Conservation (phyloP, 2,113 vertebrate species). For the Ranitomeya imitator region DNA sequence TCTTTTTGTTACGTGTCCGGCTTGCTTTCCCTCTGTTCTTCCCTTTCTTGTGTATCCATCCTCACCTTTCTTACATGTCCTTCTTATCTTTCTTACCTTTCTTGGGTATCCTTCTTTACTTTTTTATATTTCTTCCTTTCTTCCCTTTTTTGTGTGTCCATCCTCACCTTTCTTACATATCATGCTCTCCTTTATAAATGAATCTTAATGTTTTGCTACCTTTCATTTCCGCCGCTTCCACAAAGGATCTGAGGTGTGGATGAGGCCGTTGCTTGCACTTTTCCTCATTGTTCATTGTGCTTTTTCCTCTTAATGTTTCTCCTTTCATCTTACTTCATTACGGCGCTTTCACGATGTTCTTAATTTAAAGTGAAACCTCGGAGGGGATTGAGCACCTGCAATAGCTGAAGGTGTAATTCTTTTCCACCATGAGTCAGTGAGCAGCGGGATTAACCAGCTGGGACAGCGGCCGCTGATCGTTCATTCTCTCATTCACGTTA, state of each 20-base stretch:
- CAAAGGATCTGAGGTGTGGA: not conserved
- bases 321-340: constrained; percentile 5
- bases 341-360: constrained; percentile 2
- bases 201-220: too few relatives aligned
- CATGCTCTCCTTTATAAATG: too few relatives aligned
- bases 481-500: constrained; percentile 22
- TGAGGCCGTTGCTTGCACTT: not conserved
- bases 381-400: constrained; percentile 29
- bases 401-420: constrained; percentile 32
- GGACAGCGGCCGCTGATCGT: constrained; percentile 20
- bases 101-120: too few relatives aligned
- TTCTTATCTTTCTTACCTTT: too few relatives aligned
- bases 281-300: not conserved
- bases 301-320: not conserved
- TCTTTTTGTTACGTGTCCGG: too few relatives aligned
- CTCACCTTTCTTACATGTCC: too few relatives aligned
- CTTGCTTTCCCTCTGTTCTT: too few relatives aligned
- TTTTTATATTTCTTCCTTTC: too few relatives aligned
- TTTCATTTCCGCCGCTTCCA: too few relatives aligned
- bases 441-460: constrained; percentile 24
- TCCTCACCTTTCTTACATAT: too few relatives aligned
- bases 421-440: constrained; percentile 32
- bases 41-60: too few relatives aligned
- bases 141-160: too few relatives aligned
- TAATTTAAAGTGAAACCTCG: constrained; percentile 37